Percentiles rank a stretch among this genome's conserved stretches.
These are phyloP conservation scores for Tuta absoluta DNA, from an alignment of 2,888 invertebrate genomes.

Conservation along the genomic window DNA sequence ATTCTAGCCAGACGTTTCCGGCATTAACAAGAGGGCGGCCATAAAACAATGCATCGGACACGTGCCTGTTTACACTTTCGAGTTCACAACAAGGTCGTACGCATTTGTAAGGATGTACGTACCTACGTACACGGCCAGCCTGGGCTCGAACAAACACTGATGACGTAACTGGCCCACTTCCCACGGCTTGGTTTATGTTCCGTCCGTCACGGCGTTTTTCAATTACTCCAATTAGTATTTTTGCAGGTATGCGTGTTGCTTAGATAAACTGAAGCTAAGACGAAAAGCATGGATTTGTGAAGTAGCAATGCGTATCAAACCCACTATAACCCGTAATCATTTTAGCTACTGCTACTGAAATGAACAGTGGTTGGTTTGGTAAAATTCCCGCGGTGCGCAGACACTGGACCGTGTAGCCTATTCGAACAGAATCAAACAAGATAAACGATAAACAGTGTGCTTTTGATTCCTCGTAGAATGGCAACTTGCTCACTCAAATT, in stretches of 20 bases:
- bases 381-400: background rate
- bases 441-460: slow-evolving; percentile 24
- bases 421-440: slow-evolving; percentile 23
- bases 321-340: too few species aligned
- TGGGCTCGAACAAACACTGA: slow-evolving; percentile 77
- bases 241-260: slow-evolving; percentile 15
- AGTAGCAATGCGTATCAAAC: background rate
- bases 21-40: slow-evolving; percentile 61
- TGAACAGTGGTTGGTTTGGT: background rate
- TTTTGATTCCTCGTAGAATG: slow-evolving; percentile 34
- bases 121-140: slow-evolving; percentile 51
- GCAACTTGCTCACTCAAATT: slow-evolving; percentile 43
- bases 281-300: background rate
- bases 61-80: slow-evolving; percentile 79
- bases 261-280: background rate
- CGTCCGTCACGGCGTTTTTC: slow-evolving; percentile 58
- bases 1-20: slow-evolving; percentile 50
- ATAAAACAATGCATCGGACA: slow-evolving; percentile 80
- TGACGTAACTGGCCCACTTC: slow-evolving; percentile 78
- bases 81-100: slow-evolving; percentile 80
- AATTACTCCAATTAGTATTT: slow-evolving; percentile 47
- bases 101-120: slow-evolving; percentile 80
- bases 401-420: slow-evolving; percentile 17
- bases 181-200: slow-evolving; percentile 69
- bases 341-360: too few species aligned